Evolutionary conservation across 2,113 vertebrate genomes (phyloP).

Genomic region (Zingel zingel): DNA sequence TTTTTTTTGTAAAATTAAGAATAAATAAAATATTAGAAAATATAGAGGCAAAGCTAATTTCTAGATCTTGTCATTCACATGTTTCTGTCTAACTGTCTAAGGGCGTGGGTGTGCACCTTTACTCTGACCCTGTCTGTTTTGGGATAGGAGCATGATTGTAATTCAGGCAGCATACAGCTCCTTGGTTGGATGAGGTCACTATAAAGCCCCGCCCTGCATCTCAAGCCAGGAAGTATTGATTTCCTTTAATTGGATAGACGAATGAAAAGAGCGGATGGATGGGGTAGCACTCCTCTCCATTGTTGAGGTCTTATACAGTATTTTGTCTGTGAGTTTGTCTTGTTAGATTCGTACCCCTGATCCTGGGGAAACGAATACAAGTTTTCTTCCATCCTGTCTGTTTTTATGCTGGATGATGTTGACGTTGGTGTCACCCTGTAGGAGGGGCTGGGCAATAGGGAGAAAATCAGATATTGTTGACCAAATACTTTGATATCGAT

Average conservation of each 20-base stretch:
- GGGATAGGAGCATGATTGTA: constrained; percentile 46
- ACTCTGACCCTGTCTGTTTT: constrained; percentile 19
- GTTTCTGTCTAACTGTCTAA: background rate
- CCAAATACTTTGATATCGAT: no score
- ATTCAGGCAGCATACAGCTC: constrained; percentile 65
- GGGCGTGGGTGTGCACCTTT: constrained; percentile 17
- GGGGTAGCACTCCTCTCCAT: constrained; percentile 17
- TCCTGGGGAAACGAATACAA: background rate
- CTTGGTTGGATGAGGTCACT: constrained; percentile 66
- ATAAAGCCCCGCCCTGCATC: constrained; percentile 69
- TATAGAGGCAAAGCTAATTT: background rate
- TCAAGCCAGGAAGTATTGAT: constrained; percentile 74
- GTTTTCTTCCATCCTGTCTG: background rate
- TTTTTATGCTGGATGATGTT: constrained; percentile 5
- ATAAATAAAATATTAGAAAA: background rate
- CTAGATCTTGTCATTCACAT: constrained; percentile 14
- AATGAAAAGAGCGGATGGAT: constrained; percentile 62
- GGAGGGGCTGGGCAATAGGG: background rate
- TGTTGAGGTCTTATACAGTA: background rate
- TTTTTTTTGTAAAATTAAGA: background rate
- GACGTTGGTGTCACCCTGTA: background rate
- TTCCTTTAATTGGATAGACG: constrained; percentile 81
- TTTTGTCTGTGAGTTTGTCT: constrained; percentile 18
- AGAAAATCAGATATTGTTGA: no score
- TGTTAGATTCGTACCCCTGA: background rate